These are phyloP conservation scores for Acheta domesticus DNA, from an alignment of 2,888 invertebrate genomes.

Conservation along the genomic window DNA sequence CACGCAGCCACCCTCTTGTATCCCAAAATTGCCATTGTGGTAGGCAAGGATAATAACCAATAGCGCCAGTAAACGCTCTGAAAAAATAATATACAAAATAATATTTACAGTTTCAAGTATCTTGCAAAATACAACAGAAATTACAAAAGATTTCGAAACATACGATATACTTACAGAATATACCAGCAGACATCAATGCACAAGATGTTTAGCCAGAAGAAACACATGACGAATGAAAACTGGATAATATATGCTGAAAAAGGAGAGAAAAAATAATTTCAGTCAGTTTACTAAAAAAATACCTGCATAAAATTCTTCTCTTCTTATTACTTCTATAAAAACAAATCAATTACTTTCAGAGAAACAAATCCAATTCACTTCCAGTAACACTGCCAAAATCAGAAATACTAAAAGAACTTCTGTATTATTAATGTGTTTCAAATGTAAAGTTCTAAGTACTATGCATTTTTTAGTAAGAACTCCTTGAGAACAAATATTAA, in stretches of 20 bases:
- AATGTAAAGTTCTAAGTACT: too few species aligned
- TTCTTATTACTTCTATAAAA: too few species aligned
- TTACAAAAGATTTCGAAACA: constrained; percentile 22
- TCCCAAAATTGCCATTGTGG: constrained; percentile 4
- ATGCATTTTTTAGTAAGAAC: too few species aligned
- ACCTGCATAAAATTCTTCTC: too few species aligned
- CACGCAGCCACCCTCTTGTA: background rate
- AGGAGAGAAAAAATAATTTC: constrained; percentile 20
- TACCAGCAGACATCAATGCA: constrained; percentile 63
- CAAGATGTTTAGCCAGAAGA: constrained; percentile 67
- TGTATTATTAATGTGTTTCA: too few species aligned
- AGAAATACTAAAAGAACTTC: too few species aligned
- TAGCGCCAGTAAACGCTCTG: background rate
- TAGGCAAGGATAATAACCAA: background rate
- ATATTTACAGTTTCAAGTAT: too few species aligned
- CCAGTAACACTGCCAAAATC: too few species aligned
- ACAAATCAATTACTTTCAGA: too few species aligned
- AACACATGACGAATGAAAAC: constrained; percentile 63
- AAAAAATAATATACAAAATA: background rate
- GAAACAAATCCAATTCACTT: too few species aligned
- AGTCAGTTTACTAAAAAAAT: background rate
- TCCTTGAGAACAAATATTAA: too few species aligned
- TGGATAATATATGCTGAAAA: constrained; percentile 60
- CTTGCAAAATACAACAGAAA: background rate
- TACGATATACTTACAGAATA: constrained; percentile 51